These are phyloP conservation scores for Andricus quercusramuli DNA, from an alignment of 2,888 invertebrate species.

Conservation along the genomic window DNA sequence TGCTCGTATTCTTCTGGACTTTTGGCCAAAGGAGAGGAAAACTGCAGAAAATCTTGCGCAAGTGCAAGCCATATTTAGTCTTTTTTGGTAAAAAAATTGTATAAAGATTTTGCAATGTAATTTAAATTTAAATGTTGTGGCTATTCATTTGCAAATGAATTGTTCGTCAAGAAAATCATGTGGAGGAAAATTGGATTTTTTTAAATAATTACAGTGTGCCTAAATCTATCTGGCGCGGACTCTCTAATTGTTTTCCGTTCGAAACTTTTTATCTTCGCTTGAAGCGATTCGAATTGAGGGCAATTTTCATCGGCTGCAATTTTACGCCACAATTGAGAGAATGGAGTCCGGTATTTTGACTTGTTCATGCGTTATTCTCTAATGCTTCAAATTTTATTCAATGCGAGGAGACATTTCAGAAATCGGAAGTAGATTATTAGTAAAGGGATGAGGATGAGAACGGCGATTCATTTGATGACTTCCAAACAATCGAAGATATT, in stretches of 20 bases:
- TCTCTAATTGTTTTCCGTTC: constrained; percentile 35
- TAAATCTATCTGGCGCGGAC: constrained; percentile 12
- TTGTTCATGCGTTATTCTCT: constrained; percentile 15
- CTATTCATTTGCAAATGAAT: background rate
- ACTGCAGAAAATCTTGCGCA: too few relatives aligned
- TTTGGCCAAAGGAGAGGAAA: too few relatives aligned
- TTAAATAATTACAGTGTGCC: constrained; percentile 22
- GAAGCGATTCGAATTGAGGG: constrained; percentile 22
- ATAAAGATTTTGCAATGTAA: background rate
- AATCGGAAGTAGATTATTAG: background rate
- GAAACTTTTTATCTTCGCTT: constrained; percentile 32
- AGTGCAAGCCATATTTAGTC: background rate
- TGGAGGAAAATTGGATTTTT: constrained; percentile 7
- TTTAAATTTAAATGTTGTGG: background rate
- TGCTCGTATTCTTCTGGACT: too few relatives aligned
- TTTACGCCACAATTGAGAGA: constrained; percentile 25
- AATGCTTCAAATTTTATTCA: background rate
- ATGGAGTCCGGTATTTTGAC: constrained; percentile 22
- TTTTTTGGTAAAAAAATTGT: background rate
- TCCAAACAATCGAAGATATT: constrained; percentile 2
- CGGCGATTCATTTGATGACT: constrained; percentile 7
- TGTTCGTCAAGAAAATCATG: constrained; percentile 3
- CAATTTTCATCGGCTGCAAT: constrained; percentile 38
- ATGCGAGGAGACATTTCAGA: background rate
- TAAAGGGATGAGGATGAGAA: too few relatives aligned